Conservation (phyloP, 2,888 invertebrate species). For the Geophilus truncorum region DNA sequence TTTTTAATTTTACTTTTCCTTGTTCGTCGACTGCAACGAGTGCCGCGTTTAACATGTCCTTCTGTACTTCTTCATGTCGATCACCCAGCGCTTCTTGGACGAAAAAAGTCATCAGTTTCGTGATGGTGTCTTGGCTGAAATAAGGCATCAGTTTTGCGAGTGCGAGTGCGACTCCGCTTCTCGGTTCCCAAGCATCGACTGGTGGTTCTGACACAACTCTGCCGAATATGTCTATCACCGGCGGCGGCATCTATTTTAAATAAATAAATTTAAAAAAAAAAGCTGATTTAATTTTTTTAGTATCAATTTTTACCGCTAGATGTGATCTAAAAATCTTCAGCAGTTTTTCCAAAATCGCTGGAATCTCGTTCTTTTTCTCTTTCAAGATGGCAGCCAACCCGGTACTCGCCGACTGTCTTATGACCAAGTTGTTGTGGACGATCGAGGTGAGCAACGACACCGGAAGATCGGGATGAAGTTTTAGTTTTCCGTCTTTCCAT, state of each 20-base stretch:
- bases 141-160: slow-evolving; percentile 72
- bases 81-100: slow-evolving; percentile 83
- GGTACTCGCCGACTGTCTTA: slow-evolving; percentile 75
- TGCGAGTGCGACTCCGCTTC: slow-evolving; percentile 82
- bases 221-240: slow-evolving; percentile 84
- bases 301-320: slow-evolving; percentile 56
- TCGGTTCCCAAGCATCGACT: slow-evolving; percentile 83
- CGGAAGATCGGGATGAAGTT: slow-evolving; percentile 36
- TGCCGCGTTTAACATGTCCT: slow-evolving; percentile 91
- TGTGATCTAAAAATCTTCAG: slow-evolving; percentile 70
- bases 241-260: slow-evolving; percentile 64
- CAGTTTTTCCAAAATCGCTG: slow-evolving; percentile 58
- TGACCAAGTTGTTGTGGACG: slow-evolving; percentile 71
- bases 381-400: slow-evolving; percentile 67
- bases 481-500: slow-evolving; percentile 41
- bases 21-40: slow-evolving; percentile 84
- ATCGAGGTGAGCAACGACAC: slow-evolving; percentile 54
- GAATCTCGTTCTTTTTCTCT: slow-evolving; percentile 55
- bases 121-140: slow-evolving; percentile 62
- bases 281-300: background rate
- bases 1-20: slow-evolving; percentile 65
- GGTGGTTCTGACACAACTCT: slow-evolving; percentile 71
- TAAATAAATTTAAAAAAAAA: background rate
- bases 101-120: slow-evolving; percentile 67
- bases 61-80: slow-evolving; percentile 71